Evolutionary conservation across 1,140 invertebrate species (phyloP).

Genomic region (Camponotus pennsylvanicus): DNA sequence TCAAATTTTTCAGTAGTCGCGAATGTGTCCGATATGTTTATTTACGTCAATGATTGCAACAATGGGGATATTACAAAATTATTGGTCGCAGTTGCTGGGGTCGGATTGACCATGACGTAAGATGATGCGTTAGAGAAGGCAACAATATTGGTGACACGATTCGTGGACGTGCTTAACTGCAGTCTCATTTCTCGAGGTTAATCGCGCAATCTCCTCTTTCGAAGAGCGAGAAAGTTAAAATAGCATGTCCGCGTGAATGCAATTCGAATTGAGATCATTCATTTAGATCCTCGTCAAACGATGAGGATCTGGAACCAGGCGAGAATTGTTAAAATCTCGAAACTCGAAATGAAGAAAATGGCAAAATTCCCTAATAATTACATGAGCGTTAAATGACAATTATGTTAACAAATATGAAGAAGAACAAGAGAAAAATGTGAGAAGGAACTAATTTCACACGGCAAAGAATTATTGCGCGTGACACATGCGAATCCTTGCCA

Average conservation of each 20-base stretch:
- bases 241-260: not conserved
- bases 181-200: not conserved
- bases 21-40: not conserved
- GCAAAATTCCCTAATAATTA: not conserved
- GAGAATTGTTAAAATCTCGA: too few relatives aligned
- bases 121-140: not conserved
- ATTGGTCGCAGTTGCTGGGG: not conserved
- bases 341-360: not conserved
- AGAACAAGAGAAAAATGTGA: not conserved
- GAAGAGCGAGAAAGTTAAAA: not conserved
- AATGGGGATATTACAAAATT: not conserved
- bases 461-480: not conserved
- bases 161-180: not conserved
- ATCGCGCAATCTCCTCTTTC: not conserved
- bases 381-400: not conserved
- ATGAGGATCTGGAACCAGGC: not conserved
- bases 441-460: too few relatives aligned
- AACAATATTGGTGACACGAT: not conserved
- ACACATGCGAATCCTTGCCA: constrained; percentile 10
- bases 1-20: not conserved
- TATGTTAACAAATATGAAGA: not conserved
- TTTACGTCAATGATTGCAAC: constrained; percentile 3
- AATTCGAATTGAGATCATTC: not conserved
- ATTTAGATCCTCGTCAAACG: not conserved
- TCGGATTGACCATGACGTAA: not conserved